Percentiles rank a stretch among this genome's conserved stretches.
These are phyloP conservation scores for Hydrochoerus hydrochaeris DNA, from an alignment of 2,113 vertebrate species.

Conservation along the genomic window DNA sequence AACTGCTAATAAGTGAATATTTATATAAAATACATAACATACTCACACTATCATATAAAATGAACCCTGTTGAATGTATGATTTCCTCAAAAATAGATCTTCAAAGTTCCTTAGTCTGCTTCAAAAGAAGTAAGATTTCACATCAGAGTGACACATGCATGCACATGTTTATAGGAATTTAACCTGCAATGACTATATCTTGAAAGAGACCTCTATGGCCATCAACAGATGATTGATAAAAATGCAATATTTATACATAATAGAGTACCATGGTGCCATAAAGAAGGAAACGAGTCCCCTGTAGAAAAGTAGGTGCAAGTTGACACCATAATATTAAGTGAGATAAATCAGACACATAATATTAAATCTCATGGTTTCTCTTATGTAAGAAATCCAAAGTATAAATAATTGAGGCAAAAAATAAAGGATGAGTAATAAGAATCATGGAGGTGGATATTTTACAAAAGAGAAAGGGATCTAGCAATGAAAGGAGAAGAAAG, in stretches of 20 bases:
- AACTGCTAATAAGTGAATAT: background rate
- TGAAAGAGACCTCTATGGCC: background rate
- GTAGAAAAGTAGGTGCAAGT: background rate
- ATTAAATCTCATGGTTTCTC: background rate
- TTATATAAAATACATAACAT: background rate
- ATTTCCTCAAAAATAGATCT: slow-evolving; percentile 4
- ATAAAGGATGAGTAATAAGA: background rate
- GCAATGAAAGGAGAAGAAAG: background rate
- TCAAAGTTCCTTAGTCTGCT: background rate
- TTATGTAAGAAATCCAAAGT: background rate
- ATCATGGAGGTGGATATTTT: background rate
- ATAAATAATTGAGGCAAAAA: background rate
- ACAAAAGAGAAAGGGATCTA: background rate
- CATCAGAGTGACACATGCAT: background rate
- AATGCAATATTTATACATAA: background rate
- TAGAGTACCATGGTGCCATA: background rate
- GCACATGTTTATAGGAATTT: background rate
- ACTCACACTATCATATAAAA: background rate
- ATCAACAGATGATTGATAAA: background rate
- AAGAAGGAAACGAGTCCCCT: background rate
- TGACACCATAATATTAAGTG: background rate
- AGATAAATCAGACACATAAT: background rate
- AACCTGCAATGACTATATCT: background rate
- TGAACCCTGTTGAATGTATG: background rate
- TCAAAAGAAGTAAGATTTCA: background rate